These are phyloP conservation scores for Cavia porcellus DNA, from an alignment of 2,113 vertebrate species.

Conservation along the genomic window DNA sequence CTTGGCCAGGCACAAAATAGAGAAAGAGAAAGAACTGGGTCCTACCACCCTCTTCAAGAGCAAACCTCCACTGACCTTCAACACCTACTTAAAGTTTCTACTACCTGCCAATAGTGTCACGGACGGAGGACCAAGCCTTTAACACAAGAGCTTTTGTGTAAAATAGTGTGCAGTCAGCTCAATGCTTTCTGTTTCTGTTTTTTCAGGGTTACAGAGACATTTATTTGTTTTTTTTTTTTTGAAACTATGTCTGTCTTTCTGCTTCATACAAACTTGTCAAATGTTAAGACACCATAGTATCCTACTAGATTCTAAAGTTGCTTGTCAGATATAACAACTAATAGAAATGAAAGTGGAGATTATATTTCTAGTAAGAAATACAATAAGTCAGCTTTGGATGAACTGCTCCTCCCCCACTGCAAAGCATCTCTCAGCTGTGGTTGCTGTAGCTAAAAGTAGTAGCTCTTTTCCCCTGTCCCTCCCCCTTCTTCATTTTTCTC, in stretches of 20 bases:
- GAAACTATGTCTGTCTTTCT: background rate
- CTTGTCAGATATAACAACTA: background rate
- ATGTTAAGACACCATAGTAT: background rate
- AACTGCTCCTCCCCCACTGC: background rate
- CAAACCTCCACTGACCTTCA: background rate
- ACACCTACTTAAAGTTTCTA: background rate
- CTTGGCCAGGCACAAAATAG: too few species aligned
- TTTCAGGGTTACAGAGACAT: background rate
- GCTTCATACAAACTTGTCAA: background rate
- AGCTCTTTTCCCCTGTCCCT: background rate
- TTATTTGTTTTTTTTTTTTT: background rate
- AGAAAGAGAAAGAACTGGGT: background rate
- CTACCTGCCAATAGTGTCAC: background rate
- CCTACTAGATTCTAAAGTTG: background rate
- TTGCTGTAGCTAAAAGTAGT: conserved; percentile 17
- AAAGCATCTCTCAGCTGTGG: background rate
- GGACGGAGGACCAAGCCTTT: too few species aligned
- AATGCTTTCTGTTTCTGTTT: background rate
- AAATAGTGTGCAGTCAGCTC: background rate
- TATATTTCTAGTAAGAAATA: background rate
- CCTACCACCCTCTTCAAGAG: background rate
- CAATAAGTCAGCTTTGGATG: background rate
- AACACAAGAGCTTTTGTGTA: background rate
- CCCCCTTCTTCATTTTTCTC: background rate
- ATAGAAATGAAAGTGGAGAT: background rate